A percentile compares a stretch with the other conserved stretches of the same genome.
Conservation (phyloP, 2,797 vertebrate genomes). For the Coregonus suidteri region DNA sequence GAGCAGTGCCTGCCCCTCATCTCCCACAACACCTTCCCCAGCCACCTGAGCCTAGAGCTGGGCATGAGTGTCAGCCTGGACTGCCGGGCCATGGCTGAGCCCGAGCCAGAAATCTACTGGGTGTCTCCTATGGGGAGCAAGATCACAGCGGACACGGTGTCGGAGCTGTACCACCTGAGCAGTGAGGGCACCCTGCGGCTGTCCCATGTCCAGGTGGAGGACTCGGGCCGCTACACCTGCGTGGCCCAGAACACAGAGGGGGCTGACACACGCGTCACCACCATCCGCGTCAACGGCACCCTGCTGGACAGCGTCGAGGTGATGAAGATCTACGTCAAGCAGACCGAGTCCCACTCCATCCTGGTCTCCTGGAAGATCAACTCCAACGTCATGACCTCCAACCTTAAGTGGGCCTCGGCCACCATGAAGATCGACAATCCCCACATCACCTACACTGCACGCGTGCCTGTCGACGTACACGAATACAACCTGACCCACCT, state of each 20-base stretch:
- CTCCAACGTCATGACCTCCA: slow-evolving; percentile 92
- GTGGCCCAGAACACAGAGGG: slow-evolving; percentile 95
- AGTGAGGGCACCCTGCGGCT: slow-evolving; percentile 88
- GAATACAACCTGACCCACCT: slow-evolving; percentile 97
- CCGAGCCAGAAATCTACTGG: slow-evolving; percentile 98
- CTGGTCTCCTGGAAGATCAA: slow-evolving; percentile 96
- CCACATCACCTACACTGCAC: slow-evolving; percentile 96
- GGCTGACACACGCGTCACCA: slow-evolving; percentile 88
- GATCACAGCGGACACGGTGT: slow-evolving; percentile 84
- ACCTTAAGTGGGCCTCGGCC: slow-evolving; percentile 96
- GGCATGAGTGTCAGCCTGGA: slow-evolving; percentile 87
- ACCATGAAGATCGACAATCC: slow-evolving; percentile 99
- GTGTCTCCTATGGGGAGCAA: slow-evolving; percentile 94
- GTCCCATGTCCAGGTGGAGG: slow-evolving; percentile 85
- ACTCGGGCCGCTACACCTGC: slow-evolving; percentile 93
- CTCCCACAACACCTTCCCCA: slow-evolving; percentile 88
- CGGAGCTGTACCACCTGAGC: slow-evolving; percentile 88
- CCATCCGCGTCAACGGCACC: slow-evolving; percentile 90
- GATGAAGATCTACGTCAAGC: slow-evolving; percentile 96
- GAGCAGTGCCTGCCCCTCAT: slow-evolving; percentile 97
- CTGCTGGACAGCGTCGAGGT: slow-evolving; percentile 88
- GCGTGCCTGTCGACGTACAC: slow-evolving; percentile 94
- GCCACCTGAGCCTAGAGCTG: slow-evolving; percentile 84
- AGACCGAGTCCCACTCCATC: slow-evolving; percentile 91
- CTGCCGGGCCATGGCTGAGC: slow-evolving; percentile 94